phyloP scores from a whole-genome alignment of 2,113 vertebrate species.

The Nothobranchius kuhntae region DNA sequence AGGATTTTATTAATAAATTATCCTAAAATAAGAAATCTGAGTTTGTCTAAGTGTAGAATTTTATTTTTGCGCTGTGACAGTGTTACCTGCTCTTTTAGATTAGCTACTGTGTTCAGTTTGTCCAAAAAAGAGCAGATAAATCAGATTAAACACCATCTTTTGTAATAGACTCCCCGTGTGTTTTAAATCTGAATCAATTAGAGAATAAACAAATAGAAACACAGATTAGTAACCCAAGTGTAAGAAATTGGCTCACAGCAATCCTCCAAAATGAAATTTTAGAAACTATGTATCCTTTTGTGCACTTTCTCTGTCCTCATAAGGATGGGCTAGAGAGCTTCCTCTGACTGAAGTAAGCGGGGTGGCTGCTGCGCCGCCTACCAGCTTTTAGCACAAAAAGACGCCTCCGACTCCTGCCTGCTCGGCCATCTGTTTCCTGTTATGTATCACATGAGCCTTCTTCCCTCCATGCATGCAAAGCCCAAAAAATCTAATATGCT shows the following conservation, averaged over 20 bases:
- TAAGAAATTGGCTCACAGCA: background rate
- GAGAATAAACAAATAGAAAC: background rate
- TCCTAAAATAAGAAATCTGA: too few relatives aligned
- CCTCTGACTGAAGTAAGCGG: slow-evolving; percentile 14
- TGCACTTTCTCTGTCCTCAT: background rate
- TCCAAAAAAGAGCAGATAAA: background rate
- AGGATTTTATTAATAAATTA: too few relatives aligned
- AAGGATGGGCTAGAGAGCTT: background rate
- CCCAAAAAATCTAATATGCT: too few relatives aligned
- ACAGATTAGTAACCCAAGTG: background rate
- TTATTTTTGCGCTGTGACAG: too few relatives aligned
- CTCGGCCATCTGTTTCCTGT: slow-evolving; percentile 50
- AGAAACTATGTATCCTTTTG: background rate
- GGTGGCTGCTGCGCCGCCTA: slow-evolving; percentile 22
- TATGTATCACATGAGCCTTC: background rate
- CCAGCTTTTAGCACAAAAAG: slow-evolving; percentile 28
- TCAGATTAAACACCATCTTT: too few relatives aligned
- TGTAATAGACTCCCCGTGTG: too few relatives aligned
- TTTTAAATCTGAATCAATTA: too few relatives aligned
- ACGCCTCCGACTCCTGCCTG: slow-evolving; percentile 32
- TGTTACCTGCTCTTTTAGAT: background rate
- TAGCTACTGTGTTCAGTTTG: background rate
- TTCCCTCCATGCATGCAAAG: background rate
- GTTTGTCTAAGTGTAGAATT: too few relatives aligned
- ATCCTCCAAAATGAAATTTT: too few relatives aligned